Base-by-base conservation (phyloP, 2,888 invertebrate genomes). In the Acrobasis suavella region DNA sequence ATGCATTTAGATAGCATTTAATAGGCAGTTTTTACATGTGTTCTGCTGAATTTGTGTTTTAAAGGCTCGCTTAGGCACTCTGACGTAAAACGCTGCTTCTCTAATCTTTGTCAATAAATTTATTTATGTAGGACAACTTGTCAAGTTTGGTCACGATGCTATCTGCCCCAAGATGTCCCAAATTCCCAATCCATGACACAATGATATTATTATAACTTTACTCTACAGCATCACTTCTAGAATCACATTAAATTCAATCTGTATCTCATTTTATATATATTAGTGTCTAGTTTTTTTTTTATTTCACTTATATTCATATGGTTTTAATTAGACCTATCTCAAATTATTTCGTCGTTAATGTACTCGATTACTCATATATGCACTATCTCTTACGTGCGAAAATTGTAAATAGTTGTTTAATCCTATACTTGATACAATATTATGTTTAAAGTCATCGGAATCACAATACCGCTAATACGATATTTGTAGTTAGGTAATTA, bases 401-500 rank as follows among this genome's bases (percentile, higher is more conserved):
- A 60, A 59, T 62, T 69, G 67, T 67, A 67, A 56, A 68, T 66
- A 69, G 60, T 62, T 63, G 50, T 56, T 63, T 58, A 38, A 60
- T 50, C 37, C n/a, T 59, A 62, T 46, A 15, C n/a, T 42, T 22
- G 52, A 65, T 56, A 60, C 55, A 64, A 49, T 16, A 58, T 64
- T 67, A 64, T 60, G 59, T 68, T 67, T 65, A 55, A 63, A 76
- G 71, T 72, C 65, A 69, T 69, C 68, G 65, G 69, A 68, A 68
- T 71, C 68, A 67, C 12, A 71, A 71, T 66, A 66, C 67, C 59
- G 71, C 74, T 76, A 74, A 73, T 50, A 32, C 50, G 50, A 71
- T 76, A 62, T 83, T 84, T 80, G 77, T 85, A 87, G 82, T 79
- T 78, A 79, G 75, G 78, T 64, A 78, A 80, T 76, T 64, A 65